phyloP scores from a whole-genome alignment of 2,888 invertebrate species.

The Icerya purchasi region DNA sequence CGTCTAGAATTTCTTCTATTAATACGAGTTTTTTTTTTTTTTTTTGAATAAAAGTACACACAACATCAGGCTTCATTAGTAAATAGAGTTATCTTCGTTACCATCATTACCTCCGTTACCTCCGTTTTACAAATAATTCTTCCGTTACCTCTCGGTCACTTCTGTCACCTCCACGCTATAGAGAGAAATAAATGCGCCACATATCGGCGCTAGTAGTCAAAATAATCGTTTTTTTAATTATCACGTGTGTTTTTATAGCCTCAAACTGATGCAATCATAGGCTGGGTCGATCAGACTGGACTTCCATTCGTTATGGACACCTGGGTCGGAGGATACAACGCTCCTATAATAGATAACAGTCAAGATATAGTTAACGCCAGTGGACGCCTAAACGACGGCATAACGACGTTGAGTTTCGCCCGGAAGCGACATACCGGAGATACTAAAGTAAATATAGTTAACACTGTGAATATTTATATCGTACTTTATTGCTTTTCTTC shows the following conservation, averaged over 20 bases:
- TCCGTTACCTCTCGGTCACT: not conserved
- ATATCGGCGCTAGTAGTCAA: not conserved
- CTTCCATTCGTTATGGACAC: constrained; percentile 72
- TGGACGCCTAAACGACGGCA: constrained; percentile 49
- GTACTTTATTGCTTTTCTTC: not conserved
- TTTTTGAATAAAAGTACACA: too few species aligned
- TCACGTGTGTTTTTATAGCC: too few species aligned
- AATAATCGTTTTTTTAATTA: constrained; percentile 14
- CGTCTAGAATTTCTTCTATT: not conserved
- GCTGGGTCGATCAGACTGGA: constrained; percentile 59
- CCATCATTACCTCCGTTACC: too few species aligned
- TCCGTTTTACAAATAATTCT: constrained; percentile 1
- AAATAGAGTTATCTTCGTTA: too few species aligned
- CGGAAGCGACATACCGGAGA: constrained; percentile 57
- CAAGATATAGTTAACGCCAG: constrained; percentile 50
- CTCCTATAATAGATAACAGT: constrained; percentile 44
- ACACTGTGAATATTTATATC: not conserved
- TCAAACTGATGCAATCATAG: constrained; percentile 69
- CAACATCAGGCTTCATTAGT: too few species aligned
- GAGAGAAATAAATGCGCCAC: not conserved
- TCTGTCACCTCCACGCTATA: not conserved
- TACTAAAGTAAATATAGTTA: constrained; percentile 23
- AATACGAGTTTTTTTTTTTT: not conserved
- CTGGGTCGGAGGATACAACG: constrained; percentile 59
- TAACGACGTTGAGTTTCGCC: constrained; percentile 54